These are phyloP conservation scores for Esox niger DNA, from an alignment of 2,113 vertebrate species.

Conservation along the genomic window DNA sequence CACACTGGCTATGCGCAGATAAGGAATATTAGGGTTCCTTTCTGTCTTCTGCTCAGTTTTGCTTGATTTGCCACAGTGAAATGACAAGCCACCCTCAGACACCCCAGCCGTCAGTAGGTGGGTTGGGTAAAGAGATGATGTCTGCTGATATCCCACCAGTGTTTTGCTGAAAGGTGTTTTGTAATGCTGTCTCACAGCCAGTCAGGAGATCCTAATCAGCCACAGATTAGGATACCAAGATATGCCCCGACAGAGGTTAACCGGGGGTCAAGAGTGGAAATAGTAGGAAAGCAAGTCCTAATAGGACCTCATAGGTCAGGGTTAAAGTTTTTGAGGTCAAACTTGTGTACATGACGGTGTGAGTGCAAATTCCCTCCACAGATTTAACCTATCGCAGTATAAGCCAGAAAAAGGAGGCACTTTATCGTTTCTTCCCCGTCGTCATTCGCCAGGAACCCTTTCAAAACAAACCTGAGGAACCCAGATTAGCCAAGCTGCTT, in stretches of 20 bases:
- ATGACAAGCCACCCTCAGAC: too few species aligned
- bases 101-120: too few species aligned
- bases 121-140: neutral
- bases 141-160: too few species aligned
- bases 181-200: too few species aligned
- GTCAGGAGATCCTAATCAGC: neutral
- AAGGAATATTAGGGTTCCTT: neutral
- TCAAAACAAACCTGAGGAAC: conserved; percentile 63
- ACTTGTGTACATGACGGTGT: conserved; percentile 20
- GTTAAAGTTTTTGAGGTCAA: neutral
- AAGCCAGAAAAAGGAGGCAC: conserved; percentile 34
- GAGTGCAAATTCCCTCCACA: conserved; percentile 6
- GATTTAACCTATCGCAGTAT: neutral
- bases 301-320: neutral
- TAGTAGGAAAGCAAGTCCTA: neutral
- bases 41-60: neutral
- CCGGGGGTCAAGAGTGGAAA: neutral
- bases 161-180: neutral
- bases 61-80: neutral
- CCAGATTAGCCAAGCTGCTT: conserved; percentile 66
- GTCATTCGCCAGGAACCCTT: conserved; percentile 47
- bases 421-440: conserved; percentile 28
- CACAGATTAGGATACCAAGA: neutral
- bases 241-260: neutral
- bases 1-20: neutral